These are phyloP conservation scores for Narcine bancroftii DNA, from an alignment of 2,113 vertebrate genomes.

Conservation along the genomic window DNA sequence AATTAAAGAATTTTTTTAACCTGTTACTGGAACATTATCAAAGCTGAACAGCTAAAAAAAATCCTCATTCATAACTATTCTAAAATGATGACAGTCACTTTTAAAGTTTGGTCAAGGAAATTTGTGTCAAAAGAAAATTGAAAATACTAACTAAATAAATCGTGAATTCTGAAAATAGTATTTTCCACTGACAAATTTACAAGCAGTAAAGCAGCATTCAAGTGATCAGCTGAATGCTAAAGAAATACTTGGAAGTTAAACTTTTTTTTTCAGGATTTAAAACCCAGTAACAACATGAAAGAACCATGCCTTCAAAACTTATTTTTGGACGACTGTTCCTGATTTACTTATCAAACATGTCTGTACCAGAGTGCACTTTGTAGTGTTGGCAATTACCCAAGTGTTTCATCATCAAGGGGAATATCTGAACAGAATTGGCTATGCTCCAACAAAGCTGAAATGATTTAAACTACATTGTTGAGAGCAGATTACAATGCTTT, in stretches of 20 bases:
- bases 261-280: neutral
- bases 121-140: neutral
- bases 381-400: neutral
- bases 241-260: neutral
- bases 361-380: no score
- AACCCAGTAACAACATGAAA: neutral
- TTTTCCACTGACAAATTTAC: neutral
- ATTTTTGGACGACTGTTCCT: neutral
- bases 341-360: neutral
- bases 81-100: neutral
- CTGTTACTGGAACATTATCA: neutral
- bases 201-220: neutral
- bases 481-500: no score
- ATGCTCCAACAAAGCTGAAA: neutral
- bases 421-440: neutral
- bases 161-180: neutral
- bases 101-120: neutral
- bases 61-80: neutral
- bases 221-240: neutral
- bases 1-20: no score
- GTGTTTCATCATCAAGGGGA: neutral
- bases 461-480: no score
- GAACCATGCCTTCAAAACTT: neutral
- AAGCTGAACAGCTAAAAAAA: neutral
- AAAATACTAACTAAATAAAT: neutral